Evolutionary conservation across 2,888 invertebrate species (phyloP), one percentile per base, ranked within the genome.

Genomic region (Nephrocerus scutellatus): DNA sequence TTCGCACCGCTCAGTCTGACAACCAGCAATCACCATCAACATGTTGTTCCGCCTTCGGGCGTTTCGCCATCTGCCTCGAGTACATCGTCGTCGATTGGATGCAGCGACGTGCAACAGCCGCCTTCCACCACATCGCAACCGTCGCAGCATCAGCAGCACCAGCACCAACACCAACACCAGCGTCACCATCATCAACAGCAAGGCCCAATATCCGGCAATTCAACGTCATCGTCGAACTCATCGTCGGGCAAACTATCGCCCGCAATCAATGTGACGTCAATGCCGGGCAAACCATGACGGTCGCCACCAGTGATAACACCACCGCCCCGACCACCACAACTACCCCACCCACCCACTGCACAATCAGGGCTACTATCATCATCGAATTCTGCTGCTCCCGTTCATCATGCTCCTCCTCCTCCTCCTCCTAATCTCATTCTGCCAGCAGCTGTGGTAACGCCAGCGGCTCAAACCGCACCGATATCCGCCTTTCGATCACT

Each of bases 41-140:
- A 65, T 44, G 54, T 63, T 31, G 60, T 62, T 12, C 66, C 68
- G 24, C 68, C 68, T 9, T 60, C 70, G 2, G 70, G 74, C n/a
- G 68, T 72, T 6, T 70, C 74, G 15, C 71, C 74, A n/a, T 70
- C 71, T 4, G 69, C 69, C 5, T 73, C 74, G 14, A 68, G 72
- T 38, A 70, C 70, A 25, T 67, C 73, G 9, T 68, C 67, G 3
- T 68, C 68, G 14, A 61, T 65, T 49, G 66, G 66, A 25, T 66
- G 65, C 33, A 66, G 66, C 42, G 62, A 63, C 30, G 62, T 63
- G 23, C 63, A 63, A 31, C 51, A 52, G 33, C 56, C 62, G 24
- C 60, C 66, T 21, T 51, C 56, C 13, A 56, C 55, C 23, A 36
- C 35, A 5, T 41, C 48, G 7, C 44, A 41, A 7, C 19, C 33